These are phyloP conservation scores for Athalia rosae DNA, from an alignment of 2,888 invertebrate genomes.

Conservation along the genomic window DNA sequence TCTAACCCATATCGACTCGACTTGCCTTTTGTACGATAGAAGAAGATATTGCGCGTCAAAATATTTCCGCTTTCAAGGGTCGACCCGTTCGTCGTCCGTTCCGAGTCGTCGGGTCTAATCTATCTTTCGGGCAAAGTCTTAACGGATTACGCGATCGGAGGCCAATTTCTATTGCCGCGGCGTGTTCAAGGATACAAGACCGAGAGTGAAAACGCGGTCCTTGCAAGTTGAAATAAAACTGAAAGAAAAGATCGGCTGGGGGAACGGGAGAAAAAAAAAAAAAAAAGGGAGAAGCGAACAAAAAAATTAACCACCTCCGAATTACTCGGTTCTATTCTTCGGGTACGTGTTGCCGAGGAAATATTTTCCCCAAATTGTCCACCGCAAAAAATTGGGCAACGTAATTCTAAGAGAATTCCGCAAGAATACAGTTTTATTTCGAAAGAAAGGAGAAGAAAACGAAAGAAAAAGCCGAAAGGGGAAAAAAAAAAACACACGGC, in stretches of 20 bases:
- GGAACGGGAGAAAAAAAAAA: not conserved
- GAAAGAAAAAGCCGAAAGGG: not conserved
- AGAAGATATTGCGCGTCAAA: constrained; percentile 22
- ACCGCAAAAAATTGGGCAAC: constrained; percentile 28
- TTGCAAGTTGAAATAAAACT: not conserved
- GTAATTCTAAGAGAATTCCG: not conserved
- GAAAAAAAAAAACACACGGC: constrained; percentile 10
- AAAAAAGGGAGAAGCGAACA: too few relatives aligned
- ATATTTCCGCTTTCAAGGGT: constrained; percentile 30
- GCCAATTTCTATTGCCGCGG: constrained; percentile 69
- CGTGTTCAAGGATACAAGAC: constrained; percentile 64
- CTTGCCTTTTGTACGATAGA: not conserved
- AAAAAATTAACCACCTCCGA: not conserved
- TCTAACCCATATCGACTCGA: not conserved
- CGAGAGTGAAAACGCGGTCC: constrained; percentile 40
- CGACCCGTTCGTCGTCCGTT: not conserved
- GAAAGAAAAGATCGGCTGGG: not conserved
- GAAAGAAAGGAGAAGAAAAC: constrained; percentile 9
- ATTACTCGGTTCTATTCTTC: not conserved
- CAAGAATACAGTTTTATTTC: not conserved
- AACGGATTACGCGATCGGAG: constrained; percentile 57
- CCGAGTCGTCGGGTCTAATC: constrained; percentile 12
- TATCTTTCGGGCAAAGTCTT: constrained; percentile 34
- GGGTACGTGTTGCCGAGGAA: too few relatives aligned
- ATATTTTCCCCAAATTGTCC: too few relatives aligned